A percentile compares a stretch with the other conserved stretches of the same genome.
These are phyloP conservation scores for Apamea monoglypha DNA, from an alignment of 2,888 invertebrate genomes.

Conservation along the genomic window DNA sequence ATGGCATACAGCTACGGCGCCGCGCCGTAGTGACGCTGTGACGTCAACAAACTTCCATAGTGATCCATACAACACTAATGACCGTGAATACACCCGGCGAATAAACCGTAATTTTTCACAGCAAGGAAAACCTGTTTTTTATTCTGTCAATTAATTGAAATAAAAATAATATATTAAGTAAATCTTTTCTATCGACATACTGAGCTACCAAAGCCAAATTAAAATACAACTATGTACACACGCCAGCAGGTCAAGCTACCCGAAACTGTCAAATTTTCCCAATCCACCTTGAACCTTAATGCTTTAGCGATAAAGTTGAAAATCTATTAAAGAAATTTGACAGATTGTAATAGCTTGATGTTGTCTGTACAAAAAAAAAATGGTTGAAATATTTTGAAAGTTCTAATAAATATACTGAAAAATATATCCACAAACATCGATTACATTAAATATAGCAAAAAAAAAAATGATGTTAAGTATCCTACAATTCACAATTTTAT, in stretches of 20 bases:
- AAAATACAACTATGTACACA: neutral
- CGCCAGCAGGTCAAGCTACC: no score
- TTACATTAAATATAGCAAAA: neutral
- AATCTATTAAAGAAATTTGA: no score
- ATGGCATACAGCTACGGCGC: neutral
- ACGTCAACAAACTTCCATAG: neutral
- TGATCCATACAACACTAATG: neutral
- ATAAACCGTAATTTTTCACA: neutral
- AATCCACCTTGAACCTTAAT: no score
- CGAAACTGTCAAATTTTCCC: no score
- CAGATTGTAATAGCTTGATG: no score
- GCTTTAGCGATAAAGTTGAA: no score
- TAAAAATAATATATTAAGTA: neutral
- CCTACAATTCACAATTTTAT: conserved; percentile 34
- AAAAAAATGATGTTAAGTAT: neutral
- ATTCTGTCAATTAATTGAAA: neutral
- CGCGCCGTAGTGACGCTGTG: neutral
- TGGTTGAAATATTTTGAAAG: neutral
- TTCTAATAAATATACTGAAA: neutral
- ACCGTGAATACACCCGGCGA: neutral
- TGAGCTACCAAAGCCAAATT: neutral
- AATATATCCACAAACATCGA: neutral
- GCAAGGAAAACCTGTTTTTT: neutral
- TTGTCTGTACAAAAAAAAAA: neutral
- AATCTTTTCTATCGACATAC: neutral